Base-by-base conservation (phyloP, 2,113 vertebrate genomes). In the Regulus satrapa region DNA sequence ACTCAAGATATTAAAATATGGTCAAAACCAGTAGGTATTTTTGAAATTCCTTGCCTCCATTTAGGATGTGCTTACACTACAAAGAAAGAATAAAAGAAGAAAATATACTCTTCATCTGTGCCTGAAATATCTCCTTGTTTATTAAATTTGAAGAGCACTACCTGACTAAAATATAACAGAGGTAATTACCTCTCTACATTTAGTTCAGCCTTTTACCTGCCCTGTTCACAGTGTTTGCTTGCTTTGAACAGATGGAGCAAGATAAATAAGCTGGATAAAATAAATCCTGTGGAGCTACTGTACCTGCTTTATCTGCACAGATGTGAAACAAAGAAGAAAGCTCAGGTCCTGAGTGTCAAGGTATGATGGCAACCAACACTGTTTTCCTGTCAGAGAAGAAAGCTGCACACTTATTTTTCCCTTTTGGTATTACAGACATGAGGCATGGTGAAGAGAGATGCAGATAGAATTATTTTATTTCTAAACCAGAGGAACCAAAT, bases 211-310 rank as follows among this genome's bases (percentile, higher is more conserved):
- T 83, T 49, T 77, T 64, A 59, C 55, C 48, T 88, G 32, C 56
- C 51, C 64, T 56, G 51, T 74, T 90, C 31, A 40, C 38, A 75
- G 12, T 25, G 59, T 77, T 80, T 92, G 56, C 56, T 94, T 94
- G 58, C 87, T 71, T 93, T 73, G 55, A 93, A 88, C 78, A 96
- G 87, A 88, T 67, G 81, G 59, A 94, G 32, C 28, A 83, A 74
- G 19, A 64, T 41, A 88, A 94, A 88, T 56, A 86, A 92, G 19
- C 54, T 51, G 28, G 34, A 86, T 91, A 81, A 91, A 73, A 94
- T 58, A 90, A 93, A 93, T 67, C 85, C 18, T 2, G 5, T 34
- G 31, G 67, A 95, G 71, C 25, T 73, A 40, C 41, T 85, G 11
- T 63, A 52, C 12, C 32, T 62, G 34, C 32, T 88, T 69, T 79